Conservation (phyloP, 2,797 vertebrate genomes). For the Loris lydekkerianus region DNA sequence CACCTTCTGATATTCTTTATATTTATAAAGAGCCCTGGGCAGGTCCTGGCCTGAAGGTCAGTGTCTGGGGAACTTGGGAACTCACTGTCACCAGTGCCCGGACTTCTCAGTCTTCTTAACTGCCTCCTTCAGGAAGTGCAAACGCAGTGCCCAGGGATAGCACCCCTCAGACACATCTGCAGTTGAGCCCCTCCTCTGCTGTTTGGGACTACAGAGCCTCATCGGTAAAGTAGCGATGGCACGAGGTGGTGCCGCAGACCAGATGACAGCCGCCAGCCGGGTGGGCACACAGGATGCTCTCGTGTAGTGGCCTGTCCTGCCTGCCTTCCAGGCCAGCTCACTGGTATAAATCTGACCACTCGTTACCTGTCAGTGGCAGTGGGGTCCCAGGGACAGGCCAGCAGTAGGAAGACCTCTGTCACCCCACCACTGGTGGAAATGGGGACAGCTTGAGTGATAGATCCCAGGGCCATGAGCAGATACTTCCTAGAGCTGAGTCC, state of each 20-base stretch:
- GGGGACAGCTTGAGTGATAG: neutral
- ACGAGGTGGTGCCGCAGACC: neutral
- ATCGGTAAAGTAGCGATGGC: neutral
- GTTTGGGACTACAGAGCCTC: neutral
- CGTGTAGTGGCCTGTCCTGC: neutral
- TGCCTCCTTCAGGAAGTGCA: too few species aligned
- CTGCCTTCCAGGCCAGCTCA: neutral
- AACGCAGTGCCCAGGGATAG: too few species aligned
- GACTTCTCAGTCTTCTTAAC: neutral
- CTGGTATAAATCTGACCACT: fast-evolving
- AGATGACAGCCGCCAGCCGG: neutral
- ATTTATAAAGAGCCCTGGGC: neutral
- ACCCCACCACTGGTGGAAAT: neutral
- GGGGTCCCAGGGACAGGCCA: neutral
- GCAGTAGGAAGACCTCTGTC: neutral
- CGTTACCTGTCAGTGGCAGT: fast-evolving
- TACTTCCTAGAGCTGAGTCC: neutral
- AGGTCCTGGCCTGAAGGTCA: neutral
- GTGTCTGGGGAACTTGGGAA: neutral
- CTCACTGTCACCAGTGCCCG: neutral
- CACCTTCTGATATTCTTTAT: neutral
- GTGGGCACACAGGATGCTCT: fast-evolving
- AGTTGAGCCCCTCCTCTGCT: neutral
- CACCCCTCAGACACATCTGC: neutral
- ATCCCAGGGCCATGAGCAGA: fast-evolving